phyloP scores from a whole-genome alignment of 2,888 invertebrate genomes.

The Temnothorax ravouxi region DNA sequence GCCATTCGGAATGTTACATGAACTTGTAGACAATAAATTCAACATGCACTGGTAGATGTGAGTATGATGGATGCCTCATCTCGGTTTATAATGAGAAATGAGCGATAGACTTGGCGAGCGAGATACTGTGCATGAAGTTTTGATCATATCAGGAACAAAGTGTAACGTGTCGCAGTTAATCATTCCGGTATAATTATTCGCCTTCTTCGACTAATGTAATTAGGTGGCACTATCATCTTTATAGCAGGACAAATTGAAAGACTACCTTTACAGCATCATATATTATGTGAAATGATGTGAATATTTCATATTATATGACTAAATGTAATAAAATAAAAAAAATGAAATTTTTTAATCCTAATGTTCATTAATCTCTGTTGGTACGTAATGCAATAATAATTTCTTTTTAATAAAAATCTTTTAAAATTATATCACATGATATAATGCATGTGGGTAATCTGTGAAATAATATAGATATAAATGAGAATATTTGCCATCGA shows the following conservation, averaged over 20 bases:
- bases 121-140: slow-evolving; percentile 44
- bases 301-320: background rate
- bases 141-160: slow-evolving; percentile 51
- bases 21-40: slow-evolving; percentile 54
- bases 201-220: slow-evolving; percentile 48
- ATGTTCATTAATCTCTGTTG: background rate
- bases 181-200: slow-evolving; percentile 28
- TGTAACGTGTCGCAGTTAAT: slow-evolving; percentile 64
- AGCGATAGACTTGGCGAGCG: slow-evolving; percentile 35
- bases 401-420: background rate
- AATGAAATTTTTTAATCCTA: background rate
- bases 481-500: background rate
- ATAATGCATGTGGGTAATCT: background rate
- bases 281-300: background rate
- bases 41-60: slow-evolving; percentile 58
- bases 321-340: background rate
- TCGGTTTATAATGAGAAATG: slow-evolving; percentile 57
- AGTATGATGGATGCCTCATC: slow-evolving; percentile 65
- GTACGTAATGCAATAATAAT: background rate
- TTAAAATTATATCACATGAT: background rate
- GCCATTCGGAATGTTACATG: slow-evolving; percentile 32
- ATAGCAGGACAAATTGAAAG: slow-evolving; percentile 40
- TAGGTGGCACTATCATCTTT: slow-evolving; percentile 17
- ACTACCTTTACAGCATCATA: background rate
- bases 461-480: background rate